A percentile compares a stretch with the other conserved stretches of the same genome.
These are phyloP conservation scores for Palythoa grandis DNA, from an alignment of 92 coral and sea anemone genomes.

Conservation along the genomic window DNA sequence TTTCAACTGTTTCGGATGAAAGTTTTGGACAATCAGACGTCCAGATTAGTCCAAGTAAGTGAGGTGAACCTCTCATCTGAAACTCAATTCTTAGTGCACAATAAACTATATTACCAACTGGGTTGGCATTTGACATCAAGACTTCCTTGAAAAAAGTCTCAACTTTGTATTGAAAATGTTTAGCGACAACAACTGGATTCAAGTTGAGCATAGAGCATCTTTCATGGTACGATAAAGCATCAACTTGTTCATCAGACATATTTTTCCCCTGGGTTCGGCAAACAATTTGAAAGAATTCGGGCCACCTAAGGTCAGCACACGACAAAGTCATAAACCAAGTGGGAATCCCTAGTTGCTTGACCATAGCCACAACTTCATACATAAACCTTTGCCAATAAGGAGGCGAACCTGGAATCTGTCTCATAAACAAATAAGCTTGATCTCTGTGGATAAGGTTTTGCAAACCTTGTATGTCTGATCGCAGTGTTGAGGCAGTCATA, in stretches of 20 bases:
- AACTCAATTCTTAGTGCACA: conserved; percentile 58
- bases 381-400: conserved; percentile 62
- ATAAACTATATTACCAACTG: conserved; percentile 56
- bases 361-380: conserved; percentile 64
- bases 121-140: conserved; percentile 52
- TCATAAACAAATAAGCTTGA: conserved; percentile 58
- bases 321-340: conserved; percentile 52
- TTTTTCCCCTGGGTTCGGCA: conserved; percentile 48
- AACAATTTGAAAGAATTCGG: conserved; percentile 51
- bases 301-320: conserved; percentile 63
- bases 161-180: conserved; percentile 61
- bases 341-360: conserved; percentile 66
- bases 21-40: conserved; percentile 52
- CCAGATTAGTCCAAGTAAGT: conserved; percentile 63
- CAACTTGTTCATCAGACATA: conserved; percentile 56
- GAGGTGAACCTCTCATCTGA: conserved; percentile 69
- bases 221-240: conserved; percentile 67
- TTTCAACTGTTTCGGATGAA: conserved; percentile 26
- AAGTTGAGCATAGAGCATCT: conserved; percentile 63
- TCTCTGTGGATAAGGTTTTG: conserved; percentile 26
- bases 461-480: conserved; percentile 45
- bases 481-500: conserved; percentile 63
- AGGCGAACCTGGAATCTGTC: conserved; percentile 58
- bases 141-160: conserved; percentile 62
- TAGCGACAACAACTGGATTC: conserved; percentile 64